Evolutionary conservation across 2,113 vertebrate species (phyloP), one percentile per base, ranked within the genome.

Genomic region (Propithecus coquereli): DNA sequence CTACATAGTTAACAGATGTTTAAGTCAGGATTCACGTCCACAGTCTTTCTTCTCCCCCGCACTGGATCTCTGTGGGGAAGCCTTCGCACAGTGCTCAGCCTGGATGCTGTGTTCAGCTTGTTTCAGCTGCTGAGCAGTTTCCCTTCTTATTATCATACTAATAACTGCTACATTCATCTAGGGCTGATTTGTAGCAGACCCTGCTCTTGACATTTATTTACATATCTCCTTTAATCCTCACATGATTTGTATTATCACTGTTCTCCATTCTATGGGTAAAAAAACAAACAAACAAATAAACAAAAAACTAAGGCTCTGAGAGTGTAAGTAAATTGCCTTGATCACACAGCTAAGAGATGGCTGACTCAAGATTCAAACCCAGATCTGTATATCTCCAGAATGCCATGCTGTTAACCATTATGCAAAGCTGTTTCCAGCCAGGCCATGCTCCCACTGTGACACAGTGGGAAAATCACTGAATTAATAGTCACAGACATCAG

Each of bases 41-140:
- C 3, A 4, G 30, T 74, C 5, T 65, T 71, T 13, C 4, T 9
- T 27, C 34, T n/a, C 22, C 16, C 0, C 0, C 3, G 7, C 2
- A 0, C 32, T 8, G 30, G 32, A 57, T 18, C 23, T 37, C n/a
- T 43, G 7, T 40, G 13, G 8, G 8, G 1, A 7, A 45, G 43
- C 6, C 34, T 34, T 14, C 4, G 13, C 59, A 27, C 63, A 34
- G 32, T 34, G 2, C 14, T 76, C n/a, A 65, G 23, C 12, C 65
- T 40, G 13, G 5, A 70, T 10, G 11, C 32, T 68, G 8, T 76
- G 14, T 47, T 52, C 9, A 12, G n/a, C 2, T 34, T 76, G 10
- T 47, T 32, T 59, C 12, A 9, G 32, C 2, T 34, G 7, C 11
- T 45, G 1, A 37, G 22, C 20, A n/a, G 0, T 34, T 84, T 85